Percentiles rank a stretch among this genome's conserved stretches.
Conservation (phyloP, 2,797 vertebrate species). For the Crenuchus spilurus region DNA sequence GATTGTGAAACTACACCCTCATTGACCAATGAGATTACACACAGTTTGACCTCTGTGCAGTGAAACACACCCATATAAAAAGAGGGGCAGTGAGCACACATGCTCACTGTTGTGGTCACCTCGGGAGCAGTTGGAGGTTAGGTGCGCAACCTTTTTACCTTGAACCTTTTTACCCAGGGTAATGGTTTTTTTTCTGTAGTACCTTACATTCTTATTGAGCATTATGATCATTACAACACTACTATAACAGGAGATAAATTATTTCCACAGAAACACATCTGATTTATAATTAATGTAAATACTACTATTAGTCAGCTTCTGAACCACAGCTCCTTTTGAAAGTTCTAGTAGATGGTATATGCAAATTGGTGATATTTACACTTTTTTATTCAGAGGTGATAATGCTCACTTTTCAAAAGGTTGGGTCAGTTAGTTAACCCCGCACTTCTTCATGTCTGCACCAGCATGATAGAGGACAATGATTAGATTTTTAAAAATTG, state of each 20-base stretch:
- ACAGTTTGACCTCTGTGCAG: no score
- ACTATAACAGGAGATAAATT: neutral
- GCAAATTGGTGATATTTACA: conserved; percentile 2
- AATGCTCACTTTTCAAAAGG: neutral
- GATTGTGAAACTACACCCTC: no score
- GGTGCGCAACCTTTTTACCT: no score
- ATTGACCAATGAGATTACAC: no score
- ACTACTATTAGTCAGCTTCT: neutral
- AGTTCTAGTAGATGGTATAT: neutral
- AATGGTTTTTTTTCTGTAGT: neutral
- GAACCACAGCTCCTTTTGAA: neutral
- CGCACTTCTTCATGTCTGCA: neutral
- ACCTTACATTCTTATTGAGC: neutral
- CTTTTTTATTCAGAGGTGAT: conserved; percentile 1
- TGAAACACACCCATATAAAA: no score
- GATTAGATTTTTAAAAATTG: no score
- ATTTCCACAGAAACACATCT: neutral
- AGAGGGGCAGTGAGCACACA: no score
- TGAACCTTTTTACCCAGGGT: neutral
- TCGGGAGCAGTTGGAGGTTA: no score
- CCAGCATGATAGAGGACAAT: neutral
- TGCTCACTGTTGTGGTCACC: no score
- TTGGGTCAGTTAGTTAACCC: neutral
- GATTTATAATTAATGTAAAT: neutral
- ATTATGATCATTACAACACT: neutral